Evolutionary conservation across 2,888 invertebrate genomes (phyloP).

Genomic region (Himalopsyche japonica): DNA sequence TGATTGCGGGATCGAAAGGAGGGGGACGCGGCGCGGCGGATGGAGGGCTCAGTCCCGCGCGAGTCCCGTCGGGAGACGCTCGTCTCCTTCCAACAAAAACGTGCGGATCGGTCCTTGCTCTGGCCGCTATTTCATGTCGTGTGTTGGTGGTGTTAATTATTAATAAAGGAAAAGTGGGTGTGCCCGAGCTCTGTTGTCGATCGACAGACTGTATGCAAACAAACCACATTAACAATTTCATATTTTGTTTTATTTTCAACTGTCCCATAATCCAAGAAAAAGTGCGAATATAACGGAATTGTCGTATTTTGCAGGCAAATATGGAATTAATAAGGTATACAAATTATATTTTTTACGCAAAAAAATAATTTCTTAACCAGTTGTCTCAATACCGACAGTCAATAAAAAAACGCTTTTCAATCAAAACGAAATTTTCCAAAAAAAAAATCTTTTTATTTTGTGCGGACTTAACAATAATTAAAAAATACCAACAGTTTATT

Average conservation of each 20-base stretch:
- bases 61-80: not conserved
- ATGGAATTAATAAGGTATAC: not conserved
- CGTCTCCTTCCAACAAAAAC: not conserved
- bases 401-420: no score
- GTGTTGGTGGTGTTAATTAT: not conserved
- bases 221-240: not conserved
- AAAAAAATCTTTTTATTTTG: no score
- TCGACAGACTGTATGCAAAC: not conserved
- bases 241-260: not conserved
- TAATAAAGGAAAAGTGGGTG: conserved; percentile 5
- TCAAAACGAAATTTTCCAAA: no score
- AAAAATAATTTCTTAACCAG: no score
- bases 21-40: not conserved
- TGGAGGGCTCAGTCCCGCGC: not conserved
- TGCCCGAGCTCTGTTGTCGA: not conserved
- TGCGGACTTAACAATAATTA: no score
- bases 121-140: not conserved
- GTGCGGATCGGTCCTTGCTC: not conserved
- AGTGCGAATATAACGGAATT: not conserved
- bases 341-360: not conserved
- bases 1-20: conserved; percentile 1
- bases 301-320: not conserved
- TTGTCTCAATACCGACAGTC: no score
- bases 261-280: not conserved
- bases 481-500: no score